A percentile compares a stretch with the other conserved stretches of the same genome.
Conservation (phyloP, 92 coral and sea anemone species). For the Epizoanthus fatuus region DNA sequence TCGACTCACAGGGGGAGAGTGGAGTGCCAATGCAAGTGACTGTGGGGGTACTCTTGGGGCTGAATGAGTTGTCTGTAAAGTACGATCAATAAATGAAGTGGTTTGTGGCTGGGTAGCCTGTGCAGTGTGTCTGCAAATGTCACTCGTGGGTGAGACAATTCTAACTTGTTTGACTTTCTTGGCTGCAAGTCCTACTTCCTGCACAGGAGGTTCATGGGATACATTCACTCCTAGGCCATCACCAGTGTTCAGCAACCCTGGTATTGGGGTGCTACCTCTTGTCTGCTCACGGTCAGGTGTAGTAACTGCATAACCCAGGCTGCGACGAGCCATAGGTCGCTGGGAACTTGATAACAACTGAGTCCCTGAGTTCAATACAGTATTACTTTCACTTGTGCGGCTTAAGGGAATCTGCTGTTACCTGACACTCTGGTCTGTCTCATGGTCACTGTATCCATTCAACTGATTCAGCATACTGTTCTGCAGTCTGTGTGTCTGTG, state of each 20-base stretch:
- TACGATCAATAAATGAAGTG: neutral
- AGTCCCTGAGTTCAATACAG: conserved; percentile 44
- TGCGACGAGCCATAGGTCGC: conserved; percentile 69
- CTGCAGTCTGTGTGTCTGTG: conserved; percentile 75
- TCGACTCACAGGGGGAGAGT: conserved; percentile 26
- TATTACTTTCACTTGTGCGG: conserved; percentile 30
- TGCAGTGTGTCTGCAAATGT: conserved; percentile 18
- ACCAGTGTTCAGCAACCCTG: neutral
- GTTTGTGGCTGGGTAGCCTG: neutral
- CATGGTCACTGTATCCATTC: conserved; percentile 55
- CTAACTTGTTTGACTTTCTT: conserved; percentile 77
- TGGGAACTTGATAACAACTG: conserved; percentile 26
- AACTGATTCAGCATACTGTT: conserved; percentile 80
- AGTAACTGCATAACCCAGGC: conserved; percentile 75
- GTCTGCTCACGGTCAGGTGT: conserved; percentile 1
- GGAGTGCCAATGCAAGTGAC: neutral
- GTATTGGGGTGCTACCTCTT: conserved; percentile 6
- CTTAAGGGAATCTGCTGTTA: neutral
- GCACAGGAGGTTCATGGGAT: conserved; percentile 17
- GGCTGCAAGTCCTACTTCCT: conserved; percentile 1
- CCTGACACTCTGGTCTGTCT: neutral
- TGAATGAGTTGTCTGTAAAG: neutral
- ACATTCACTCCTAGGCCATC: neutral
- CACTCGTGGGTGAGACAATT: conserved; percentile 73
- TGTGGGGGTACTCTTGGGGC: neutral